A percentile compares a stretch with the other conserved stretches of the same genome.
phyloP scores from a whole-genome alignment of 2,113 vertebrate genomes.

The Progne subis region DNA sequence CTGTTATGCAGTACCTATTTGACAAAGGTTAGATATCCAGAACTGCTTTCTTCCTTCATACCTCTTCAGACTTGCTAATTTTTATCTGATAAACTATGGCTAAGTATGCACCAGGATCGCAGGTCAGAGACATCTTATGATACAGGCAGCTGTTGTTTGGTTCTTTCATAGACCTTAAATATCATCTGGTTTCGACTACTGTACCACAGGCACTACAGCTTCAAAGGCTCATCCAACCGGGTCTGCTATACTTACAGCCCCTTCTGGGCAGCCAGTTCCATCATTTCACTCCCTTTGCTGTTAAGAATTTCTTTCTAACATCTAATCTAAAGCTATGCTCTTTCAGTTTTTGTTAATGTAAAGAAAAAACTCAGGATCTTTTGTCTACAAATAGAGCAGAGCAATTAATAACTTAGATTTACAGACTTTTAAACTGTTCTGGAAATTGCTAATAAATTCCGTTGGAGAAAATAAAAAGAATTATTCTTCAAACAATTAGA shows the following conservation, averaged over 20 bases:
- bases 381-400: not conserved
- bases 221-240: not conserved
- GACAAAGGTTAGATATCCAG: not conserved
- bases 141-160: accelerated
- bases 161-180: not conserved
- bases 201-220: too few species aligned
- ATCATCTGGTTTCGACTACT: not conserved
- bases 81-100: not conserved
- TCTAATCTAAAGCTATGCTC: not conserved
- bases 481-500: constrained; percentile 40
- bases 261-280: not conserved
- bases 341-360: not conserved
- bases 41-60: not conserved
- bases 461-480: constrained; percentile 16
- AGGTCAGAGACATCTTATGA: not conserved
- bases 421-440: constrained; percentile 3
- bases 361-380: not conserved
- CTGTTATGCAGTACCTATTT: not conserved
- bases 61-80: not conserved
- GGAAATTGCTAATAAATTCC: constrained; percentile 46
- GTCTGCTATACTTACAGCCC: not conserved
- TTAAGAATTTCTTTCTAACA: not conserved
- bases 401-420: not conserved
- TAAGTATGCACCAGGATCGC: not conserved
- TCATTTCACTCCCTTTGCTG: not conserved